Percentiles rank a stretch among this genome's conserved stretches.
phyloP scores from a whole-genome alignment of 2,797 vertebrate species.

The Channallabes apus region DNA sequence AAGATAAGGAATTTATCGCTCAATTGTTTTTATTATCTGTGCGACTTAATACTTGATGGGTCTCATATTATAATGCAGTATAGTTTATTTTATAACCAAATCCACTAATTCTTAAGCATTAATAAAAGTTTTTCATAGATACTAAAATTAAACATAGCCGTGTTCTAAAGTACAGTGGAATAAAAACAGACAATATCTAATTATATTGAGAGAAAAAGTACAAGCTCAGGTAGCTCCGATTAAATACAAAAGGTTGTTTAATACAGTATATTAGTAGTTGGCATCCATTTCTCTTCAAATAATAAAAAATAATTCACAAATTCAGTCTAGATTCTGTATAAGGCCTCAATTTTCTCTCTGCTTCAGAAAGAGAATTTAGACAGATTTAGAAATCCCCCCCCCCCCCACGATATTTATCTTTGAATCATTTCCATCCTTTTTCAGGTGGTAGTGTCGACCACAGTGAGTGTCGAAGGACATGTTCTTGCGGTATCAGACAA shows the following conservation, averaged over 20 bases:
- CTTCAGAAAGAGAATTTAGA: background rate
- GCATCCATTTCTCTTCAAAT: background rate
- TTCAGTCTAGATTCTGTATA: background rate
- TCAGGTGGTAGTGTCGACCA: slow-evolving; percentile 96
- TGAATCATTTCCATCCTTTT: slow-evolving; percentile 18
- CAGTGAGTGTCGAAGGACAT: slow-evolving; percentile 96
- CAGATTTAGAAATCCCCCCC: background rate
- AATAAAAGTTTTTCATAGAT: too few relatives aligned
- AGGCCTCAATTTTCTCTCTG: background rate
- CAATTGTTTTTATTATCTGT: too few relatives aligned
- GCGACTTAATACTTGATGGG: too few relatives aligned
- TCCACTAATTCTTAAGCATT: background rate
- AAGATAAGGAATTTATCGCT: too few relatives aligned
- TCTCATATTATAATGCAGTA: background rate
- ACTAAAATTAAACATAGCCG: background rate
- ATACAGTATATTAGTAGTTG: background rate
- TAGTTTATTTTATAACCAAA: background rate
- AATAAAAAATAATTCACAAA: background rate
- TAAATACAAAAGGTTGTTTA: background rate
- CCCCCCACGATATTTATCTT: background rate
- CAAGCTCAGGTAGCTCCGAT: background rate
- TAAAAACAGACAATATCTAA: background rate
- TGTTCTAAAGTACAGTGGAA: background rate
- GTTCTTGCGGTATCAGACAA: slow-evolving; percentile 97
- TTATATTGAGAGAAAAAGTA: background rate